phyloP scores from a whole-genome alignment of 1,140 invertebrate species.

The Microplitis demolitor region DNA sequence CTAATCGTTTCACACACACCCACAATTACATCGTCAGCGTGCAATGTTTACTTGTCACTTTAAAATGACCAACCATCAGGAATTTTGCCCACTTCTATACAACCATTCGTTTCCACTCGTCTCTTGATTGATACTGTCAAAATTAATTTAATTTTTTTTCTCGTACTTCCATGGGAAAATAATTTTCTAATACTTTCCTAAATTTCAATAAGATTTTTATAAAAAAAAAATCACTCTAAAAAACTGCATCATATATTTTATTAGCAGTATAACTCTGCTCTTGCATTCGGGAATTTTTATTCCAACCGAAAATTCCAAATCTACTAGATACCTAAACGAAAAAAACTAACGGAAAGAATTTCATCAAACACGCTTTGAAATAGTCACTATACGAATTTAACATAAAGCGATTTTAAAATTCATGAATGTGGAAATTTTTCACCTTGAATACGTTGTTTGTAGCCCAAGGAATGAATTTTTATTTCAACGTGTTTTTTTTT shows the following conservation, averaged over 20 bases:
- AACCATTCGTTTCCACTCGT: not conserved
- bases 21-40: too few relatives aligned
- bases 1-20: not conserved
- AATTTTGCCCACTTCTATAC: not conserved
- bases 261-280: too few relatives aligned
- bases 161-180: too few relatives aligned
- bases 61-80: not conserved
- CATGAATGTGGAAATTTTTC: slow-evolving; percentile 19
- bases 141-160: too few relatives aligned
- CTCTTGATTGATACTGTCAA: too few relatives aligned
- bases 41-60: slow-evolving; percentile 3
- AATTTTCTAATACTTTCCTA: too few relatives aligned
- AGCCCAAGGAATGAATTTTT: slow-evolving; percentile 19
- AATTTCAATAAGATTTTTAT: too few relatives aligned
- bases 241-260: too few relatives aligned
- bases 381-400: slow-evolving; percentile 13
- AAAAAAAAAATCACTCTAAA: too few relatives aligned
- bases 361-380: not conserved
- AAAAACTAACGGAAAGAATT: not conserved
- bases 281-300: not conserved
- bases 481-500: not conserved
- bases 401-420: slow-evolving; percentile 25
- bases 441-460: not conserved
- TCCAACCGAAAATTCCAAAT: not conserved
- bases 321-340: not conserved